Conservation (phyloP, 1,140 invertebrate genomes). For the Cotesia typhae region DNA sequence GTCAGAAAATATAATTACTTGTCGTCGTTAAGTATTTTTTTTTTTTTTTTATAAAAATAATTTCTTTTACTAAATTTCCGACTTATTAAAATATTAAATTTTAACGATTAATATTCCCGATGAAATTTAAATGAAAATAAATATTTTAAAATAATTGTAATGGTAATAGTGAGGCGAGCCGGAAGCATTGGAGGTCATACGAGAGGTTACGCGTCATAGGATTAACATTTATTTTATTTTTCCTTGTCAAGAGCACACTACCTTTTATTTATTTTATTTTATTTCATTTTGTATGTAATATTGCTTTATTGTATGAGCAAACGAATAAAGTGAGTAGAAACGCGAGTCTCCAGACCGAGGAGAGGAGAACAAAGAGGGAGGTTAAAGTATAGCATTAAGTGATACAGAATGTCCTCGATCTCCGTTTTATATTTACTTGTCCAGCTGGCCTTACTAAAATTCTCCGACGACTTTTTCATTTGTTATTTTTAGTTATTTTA, state of each 20-base stretch:
- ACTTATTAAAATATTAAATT: no score
- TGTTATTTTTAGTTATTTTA: no score
- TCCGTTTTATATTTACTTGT: constrained; percentile 54
- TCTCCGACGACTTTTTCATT: no score
- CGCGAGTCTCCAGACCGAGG: not conserved
- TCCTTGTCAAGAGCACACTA: constrained; percentile 8
- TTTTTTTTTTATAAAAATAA: no score
- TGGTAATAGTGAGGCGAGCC: constrained; percentile 39
- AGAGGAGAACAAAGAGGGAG: constrained; percentile 38
- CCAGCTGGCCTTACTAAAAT: constrained; percentile 56
- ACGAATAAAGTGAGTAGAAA: not conserved
- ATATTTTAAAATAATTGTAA: not conserved
- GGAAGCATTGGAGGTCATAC: constrained; percentile 56
- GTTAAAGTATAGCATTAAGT: constrained; percentile 31
- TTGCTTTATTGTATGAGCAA: not conserved
- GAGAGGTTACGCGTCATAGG: constrained; percentile 49
- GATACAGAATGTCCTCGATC: constrained; percentile 56
- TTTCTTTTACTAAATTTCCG: no score
- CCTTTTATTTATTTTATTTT: no score
- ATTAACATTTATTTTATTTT: constrained; percentile 31
- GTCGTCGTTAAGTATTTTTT: no score
- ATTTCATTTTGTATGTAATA: no score
- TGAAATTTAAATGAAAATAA: not conserved
- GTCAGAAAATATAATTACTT: no score
- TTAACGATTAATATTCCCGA: no score